A percentile compares a stretch with the other conserved stretches of the same genome.
phyloP scores from a whole-genome alignment of 1,140 invertebrate species.

The Bombus superbus region DNA sequence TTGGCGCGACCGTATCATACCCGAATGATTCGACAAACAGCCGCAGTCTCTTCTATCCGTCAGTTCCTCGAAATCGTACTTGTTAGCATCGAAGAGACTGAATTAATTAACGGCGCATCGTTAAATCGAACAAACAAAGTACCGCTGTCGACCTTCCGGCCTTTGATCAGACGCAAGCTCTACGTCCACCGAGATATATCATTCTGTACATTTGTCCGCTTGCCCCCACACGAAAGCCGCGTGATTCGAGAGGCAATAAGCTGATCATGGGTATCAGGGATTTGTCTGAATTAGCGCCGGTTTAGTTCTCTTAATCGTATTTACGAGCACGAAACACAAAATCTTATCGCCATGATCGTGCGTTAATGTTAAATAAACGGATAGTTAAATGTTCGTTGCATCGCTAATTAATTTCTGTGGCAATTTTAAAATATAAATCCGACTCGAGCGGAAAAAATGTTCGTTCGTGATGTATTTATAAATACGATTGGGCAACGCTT shows the following conservation, averaged over 20 bases:
- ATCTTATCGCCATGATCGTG: not conserved
- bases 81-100: constrained; percentile 45
- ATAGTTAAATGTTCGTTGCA: not conserved
- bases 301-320: constrained; percentile 32
- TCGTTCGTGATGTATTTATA: not conserved
- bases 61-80: constrained; percentile 17
- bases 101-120: constrained; percentile 57
- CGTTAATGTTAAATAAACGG: not conserved
- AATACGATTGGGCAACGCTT: too few species aligned
- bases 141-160: constrained; percentile 51
- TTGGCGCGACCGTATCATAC: not conserved
- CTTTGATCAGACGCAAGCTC: constrained; percentile 58
- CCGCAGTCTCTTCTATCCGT: not conserved
- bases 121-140: constrained; percentile 66
- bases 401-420: not conserved
- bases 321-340: not conserved
- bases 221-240: constrained; percentile 17
- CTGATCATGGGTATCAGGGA: constrained; percentile 33
- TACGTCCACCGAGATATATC: constrained; percentile 33
- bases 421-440: not conserved
- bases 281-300: constrained; percentile 45
- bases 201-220: constrained; percentile 43
- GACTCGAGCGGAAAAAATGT: not conserved
- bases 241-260: constrained; percentile 51
- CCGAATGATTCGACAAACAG: not conserved